These are phyloP conservation scores for Mesorhabditis spiculigera DNA, from an alignment of 2,888 invertebrate genomes.

Conservation along the genomic window DNA sequence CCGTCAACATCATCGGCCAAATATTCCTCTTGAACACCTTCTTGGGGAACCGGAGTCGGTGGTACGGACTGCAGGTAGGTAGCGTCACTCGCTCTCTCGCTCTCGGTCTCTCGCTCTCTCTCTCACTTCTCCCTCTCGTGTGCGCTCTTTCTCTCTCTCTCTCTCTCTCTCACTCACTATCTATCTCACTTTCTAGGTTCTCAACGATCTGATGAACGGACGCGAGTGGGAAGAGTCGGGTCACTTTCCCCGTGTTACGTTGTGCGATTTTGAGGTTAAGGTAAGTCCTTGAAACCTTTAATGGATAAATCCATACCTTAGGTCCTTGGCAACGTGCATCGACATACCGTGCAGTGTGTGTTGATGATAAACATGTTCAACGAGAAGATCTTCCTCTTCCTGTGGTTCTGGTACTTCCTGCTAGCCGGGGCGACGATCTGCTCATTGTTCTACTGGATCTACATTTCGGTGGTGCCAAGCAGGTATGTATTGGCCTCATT, in stretches of 20 bases:
- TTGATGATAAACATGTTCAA: slow-evolving; percentile 59
- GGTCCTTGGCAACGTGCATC: slow-evolving; percentile 57
- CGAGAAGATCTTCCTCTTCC: slow-evolving; percentile 57
- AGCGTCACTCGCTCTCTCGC: neutral
- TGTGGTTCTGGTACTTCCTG: slow-evolving; percentile 58
- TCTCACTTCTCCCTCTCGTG: neutral
- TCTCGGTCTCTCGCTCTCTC: no score
- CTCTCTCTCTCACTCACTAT: neutral
- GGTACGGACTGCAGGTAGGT: slow-evolving; percentile 56
- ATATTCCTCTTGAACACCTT: slow-evolving; percentile 58
- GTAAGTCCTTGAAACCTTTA: slow-evolving; percentile 24
- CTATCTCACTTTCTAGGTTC: slow-evolving; percentile 32
- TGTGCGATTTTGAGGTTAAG: slow-evolving; percentile 59
- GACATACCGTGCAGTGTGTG: slow-evolving; percentile 58
- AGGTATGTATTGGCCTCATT: no score
- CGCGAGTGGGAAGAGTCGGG: slow-evolving; percentile 58
- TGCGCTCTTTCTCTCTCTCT: no score
- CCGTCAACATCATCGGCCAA: slow-evolving; percentile 57
- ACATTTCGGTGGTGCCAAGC: slow-evolving; percentile 57
- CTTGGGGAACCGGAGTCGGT: slow-evolving; percentile 54
- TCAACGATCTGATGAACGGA: slow-evolving; percentile 58
- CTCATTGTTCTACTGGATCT: slow-evolving; percentile 58
- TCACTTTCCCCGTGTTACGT: slow-evolving; percentile 56
- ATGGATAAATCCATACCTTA: slow-evolving; percentile 12
- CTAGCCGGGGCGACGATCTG: slow-evolving; percentile 56